Conservation (phyloP, 1,140 invertebrate genomes). For the Hypothenemus hampei region DNA sequence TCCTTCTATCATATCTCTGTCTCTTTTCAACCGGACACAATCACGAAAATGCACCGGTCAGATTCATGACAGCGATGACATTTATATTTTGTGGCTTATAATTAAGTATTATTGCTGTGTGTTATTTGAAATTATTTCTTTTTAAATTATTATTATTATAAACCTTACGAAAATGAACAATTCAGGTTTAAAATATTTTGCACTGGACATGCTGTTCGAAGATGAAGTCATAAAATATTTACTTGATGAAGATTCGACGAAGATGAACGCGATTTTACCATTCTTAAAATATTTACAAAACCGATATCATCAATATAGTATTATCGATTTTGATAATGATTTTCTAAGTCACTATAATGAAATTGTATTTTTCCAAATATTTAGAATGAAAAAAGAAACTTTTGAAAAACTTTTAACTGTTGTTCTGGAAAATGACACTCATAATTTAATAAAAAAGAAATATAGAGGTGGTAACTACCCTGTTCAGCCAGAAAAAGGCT, state of each 20-base stretch:
- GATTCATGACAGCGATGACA: background rate
- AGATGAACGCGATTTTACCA: too few relatives aligned
- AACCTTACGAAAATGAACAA: background rate
- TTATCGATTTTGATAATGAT: too few relatives aligned
- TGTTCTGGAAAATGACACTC: background rate
- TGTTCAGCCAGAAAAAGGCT: background rate
- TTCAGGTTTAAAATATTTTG: background rate
- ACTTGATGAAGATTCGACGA: too few relatives aligned
- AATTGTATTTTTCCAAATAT: background rate
- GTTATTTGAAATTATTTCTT: background rate
- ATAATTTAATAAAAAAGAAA: background rate
- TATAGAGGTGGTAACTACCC: background rate
- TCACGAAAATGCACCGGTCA: background rate
- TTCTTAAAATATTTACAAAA: too few relatives aligned
- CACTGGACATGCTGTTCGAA: background rate
- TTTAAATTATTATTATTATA: background rate
- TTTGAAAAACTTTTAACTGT: background rate
- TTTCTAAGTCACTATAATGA: too few relatives aligned
- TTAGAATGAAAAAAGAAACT: background rate
- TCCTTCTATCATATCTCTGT: too few relatives aligned
- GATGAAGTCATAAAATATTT: too few relatives aligned
- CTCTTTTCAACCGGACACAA: background rate
- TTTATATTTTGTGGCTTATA: background rate
- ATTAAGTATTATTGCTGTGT: too few relatives aligned
- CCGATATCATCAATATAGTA: too few relatives aligned